A percentile compares a stretch with the other conserved stretches of the same genome.
Evolutionary conservation across 2,113 vertebrate genomes (phyloP).

Genomic region (Chitala chitala): DNA sequence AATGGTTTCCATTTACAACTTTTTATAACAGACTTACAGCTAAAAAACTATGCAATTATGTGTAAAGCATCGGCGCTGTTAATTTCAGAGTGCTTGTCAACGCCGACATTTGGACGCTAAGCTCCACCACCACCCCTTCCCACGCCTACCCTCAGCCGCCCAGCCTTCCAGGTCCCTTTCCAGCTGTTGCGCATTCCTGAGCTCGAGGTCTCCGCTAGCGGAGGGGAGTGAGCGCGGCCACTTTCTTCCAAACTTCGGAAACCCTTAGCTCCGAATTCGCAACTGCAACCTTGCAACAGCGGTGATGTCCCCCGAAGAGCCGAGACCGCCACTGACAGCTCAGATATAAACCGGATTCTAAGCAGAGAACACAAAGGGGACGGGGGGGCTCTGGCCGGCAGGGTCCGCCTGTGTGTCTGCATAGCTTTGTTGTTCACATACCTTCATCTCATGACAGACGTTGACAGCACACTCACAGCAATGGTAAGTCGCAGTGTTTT

Average conservation of each 20-base stretch:
- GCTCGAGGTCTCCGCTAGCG: not conserved
- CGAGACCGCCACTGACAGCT: not conserved
- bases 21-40: not conserved
- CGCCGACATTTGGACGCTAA: too few relatives aligned
- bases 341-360: not conserved
- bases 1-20: not conserved
- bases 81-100: not conserved
- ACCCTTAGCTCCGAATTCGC: too few relatives aligned
- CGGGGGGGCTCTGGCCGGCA: not conserved
- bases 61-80: not conserved
- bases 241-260: not conserved
- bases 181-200: conserved; percentile 28
- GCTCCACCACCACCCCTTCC: conserved; percentile 6
- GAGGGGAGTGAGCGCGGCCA: not conserved
- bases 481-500: conserved; percentile 3
- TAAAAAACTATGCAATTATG: not conserved
- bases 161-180: conserved; percentile 4
- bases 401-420: not conserved
- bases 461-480: not conserved
- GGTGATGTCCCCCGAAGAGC: not conserved
- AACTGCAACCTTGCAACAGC: not conserved
- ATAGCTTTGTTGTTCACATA: not conserved
- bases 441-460: conserved; percentile 3
- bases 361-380: not conserved
- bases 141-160: not conserved